These are phyloP conservation scores for Pterostichus madidus DNA, from an alignment of 2,888 invertebrate species.

Conservation along the genomic window DNA sequence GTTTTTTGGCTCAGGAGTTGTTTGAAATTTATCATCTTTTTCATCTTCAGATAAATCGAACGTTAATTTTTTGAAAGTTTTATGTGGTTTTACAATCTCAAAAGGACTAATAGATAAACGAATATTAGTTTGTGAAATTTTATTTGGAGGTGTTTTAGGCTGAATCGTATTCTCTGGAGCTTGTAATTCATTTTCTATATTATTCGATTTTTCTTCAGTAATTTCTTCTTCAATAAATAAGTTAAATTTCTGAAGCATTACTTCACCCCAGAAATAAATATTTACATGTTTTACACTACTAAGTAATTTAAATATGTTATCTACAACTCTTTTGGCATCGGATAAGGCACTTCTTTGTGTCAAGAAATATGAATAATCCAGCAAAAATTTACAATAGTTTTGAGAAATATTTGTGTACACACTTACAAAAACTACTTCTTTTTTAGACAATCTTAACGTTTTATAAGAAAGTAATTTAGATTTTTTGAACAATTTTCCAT, in stretches of 20 bases:
- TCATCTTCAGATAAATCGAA: conserved; percentile 67
- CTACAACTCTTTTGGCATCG: conserved; percentile 69
- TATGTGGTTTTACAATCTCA: conserved; percentile 59
- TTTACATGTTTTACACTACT: conserved; percentile 68
- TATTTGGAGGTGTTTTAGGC: conserved; percentile 68
- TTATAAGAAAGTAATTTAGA: conserved; percentile 65
- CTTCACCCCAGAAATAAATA: conserved; percentile 70
- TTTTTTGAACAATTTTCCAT: conserved; percentile 68
- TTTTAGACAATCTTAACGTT: conserved; percentile 55
- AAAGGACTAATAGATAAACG: conserved; percentile 54
- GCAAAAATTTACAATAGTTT: conserved; percentile 69
- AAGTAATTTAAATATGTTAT: conserved; percentile 69
- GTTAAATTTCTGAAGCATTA: conserved; percentile 69
- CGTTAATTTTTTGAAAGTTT: conserved; percentile 64
- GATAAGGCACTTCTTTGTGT: conserved; percentile 64
- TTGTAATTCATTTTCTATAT: conserved; percentile 47
- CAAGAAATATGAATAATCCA: conserved; percentile 70
- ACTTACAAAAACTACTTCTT: conserved; percentile 63
- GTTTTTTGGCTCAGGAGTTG: conserved; percentile 52
- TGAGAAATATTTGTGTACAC: conserved; percentile 68
- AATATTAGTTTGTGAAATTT: conserved; percentile 61
- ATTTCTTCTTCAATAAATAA: conserved; percentile 65
- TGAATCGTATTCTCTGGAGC: not conserved
- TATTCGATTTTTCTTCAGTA: conserved; percentile 24
- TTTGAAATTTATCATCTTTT: conserved; percentile 34